Percentiles rank a stretch among this genome's conserved stretches.
Conservation (phyloP, 2,113 vertebrate genomes). For the Crotalus viridis region DNA sequence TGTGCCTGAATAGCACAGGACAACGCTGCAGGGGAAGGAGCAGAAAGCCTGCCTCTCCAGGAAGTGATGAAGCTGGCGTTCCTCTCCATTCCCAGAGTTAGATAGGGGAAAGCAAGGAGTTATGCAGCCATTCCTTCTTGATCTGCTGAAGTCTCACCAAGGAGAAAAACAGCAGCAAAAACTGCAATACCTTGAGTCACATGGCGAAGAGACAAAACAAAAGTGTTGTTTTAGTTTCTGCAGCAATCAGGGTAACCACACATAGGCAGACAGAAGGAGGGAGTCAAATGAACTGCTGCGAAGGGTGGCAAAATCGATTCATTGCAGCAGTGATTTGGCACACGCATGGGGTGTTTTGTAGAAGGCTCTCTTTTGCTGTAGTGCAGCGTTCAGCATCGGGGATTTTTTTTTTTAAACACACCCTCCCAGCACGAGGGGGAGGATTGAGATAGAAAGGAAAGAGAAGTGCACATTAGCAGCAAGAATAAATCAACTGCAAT, state of each 20-base stretch:
- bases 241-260: not conserved
- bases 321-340: conserved; percentile 29
- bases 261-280: not conserved
- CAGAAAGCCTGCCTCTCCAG: not conserved
- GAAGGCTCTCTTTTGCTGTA: not conserved
- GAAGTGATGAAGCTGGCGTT: conserved; percentile 16
- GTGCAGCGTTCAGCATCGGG: conserved; percentile 2
- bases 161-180: not conserved
- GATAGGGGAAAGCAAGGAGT: not conserved
- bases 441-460: not conserved
- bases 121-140: conserved; percentile 3
- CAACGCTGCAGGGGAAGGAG: conserved; percentile 33
- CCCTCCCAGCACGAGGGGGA: not conserved
- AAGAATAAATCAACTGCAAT: not conserved
- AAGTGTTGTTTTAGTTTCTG: conserved; percentile 13
- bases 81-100: not conserved
- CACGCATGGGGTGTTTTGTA: not conserved
- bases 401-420: not conserved
- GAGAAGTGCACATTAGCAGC: not conserved
- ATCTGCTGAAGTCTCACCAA: not conserved
- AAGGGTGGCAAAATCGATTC: conserved; percentile 16
- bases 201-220: not conserved
- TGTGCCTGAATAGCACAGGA: not conserved
- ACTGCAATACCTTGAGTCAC: not conserved
- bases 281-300: not conserved